Percentiles rank a stretch among this genome's conserved stretches.
Conservation (phyloP, 2,797 vertebrate species). For the Valencia hispanica region DNA sequence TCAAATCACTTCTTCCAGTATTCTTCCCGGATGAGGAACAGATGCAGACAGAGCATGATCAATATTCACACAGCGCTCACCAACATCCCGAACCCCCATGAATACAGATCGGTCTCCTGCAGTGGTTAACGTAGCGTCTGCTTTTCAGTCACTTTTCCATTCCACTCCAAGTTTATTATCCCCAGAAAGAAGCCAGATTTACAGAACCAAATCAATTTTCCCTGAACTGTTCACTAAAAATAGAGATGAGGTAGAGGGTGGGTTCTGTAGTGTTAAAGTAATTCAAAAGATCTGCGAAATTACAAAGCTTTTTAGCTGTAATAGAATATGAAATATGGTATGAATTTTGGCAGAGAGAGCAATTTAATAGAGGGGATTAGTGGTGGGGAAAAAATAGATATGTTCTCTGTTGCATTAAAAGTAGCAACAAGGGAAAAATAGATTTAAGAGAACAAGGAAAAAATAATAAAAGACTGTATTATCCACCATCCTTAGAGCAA, state of each 20-base stretch:
- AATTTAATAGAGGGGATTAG: slow-evolving; percentile 9
- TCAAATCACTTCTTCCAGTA: slow-evolving; percentile 31
- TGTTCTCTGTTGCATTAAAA: slow-evolving; percentile 19
- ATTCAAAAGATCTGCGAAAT: slow-evolving; percentile 35
- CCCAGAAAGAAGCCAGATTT: slow-evolving; percentile 45
- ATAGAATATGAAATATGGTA: slow-evolving; percentile 39
- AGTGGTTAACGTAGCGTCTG: slow-evolving; percentile 57
- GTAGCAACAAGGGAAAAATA: slow-evolving; percentile 10
- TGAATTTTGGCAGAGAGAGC: slow-evolving; percentile 37
- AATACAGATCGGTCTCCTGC: slow-evolving; percentile 65
- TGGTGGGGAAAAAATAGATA: not conserved
- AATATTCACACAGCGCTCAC: slow-evolving; percentile 54
- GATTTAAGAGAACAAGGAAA: slow-evolving; percentile 16
- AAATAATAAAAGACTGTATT: slow-evolving; percentile 36
- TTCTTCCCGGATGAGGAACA: slow-evolving; percentile 42
- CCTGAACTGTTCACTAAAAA: slow-evolving; percentile 25
- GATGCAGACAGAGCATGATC: slow-evolving; percentile 57
- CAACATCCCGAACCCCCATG: slow-evolving; percentile 50
- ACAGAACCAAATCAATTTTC: slow-evolving; percentile 45
- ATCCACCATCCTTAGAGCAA: slow-evolving; percentile 26
- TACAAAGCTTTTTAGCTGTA: slow-evolving; percentile 21
- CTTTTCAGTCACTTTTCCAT: slow-evolving; percentile 43
- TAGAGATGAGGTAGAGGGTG: not conserved
- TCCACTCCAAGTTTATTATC: slow-evolving; percentile 49
- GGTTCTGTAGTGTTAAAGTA: slow-evolving; percentile 28